phyloP scores from a whole-genome alignment of 2,113 vertebrate species.

The Oreochromis aureus region DNA sequence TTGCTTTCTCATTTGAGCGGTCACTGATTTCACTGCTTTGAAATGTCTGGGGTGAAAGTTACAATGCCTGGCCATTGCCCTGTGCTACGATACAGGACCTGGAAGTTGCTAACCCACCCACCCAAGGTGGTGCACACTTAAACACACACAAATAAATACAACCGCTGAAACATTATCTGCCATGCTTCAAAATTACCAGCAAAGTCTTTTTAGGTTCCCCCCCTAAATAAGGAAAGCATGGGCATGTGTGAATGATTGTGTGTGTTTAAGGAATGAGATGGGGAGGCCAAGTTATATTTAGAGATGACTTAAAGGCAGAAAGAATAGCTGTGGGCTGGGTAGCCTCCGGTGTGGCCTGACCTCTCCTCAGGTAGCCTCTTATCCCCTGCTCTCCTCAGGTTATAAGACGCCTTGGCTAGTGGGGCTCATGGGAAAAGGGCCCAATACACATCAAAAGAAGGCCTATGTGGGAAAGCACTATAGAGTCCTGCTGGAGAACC shows the following conservation, averaged over 20 bases:
- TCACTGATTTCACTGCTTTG: neutral
- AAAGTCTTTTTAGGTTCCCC: conserved; percentile 23
- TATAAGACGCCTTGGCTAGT: conserved; percentile 29
- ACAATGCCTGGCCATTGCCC: conserved; percentile 13
- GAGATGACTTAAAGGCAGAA: conserved; percentile 34
- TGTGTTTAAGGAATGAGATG: neutral
- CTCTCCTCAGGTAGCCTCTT: conserved; percentile 58
- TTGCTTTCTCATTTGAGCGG: neutral
- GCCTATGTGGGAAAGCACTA: conserved; percentile 62
- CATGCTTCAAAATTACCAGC: conserved; percentile 40
- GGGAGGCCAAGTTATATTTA: conserved; percentile 38
- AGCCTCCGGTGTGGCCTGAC: conserved; percentile 47
- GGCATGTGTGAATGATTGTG: conserved; percentile 18
- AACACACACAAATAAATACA: conserved; percentile 33
- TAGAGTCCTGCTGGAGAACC: neutral
- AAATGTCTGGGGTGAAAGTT: conserved; percentile 13
- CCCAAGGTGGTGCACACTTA: neutral
- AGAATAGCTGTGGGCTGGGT: conserved; percentile 21
- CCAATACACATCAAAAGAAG: conserved; percentile 63
- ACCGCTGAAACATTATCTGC: conserved; percentile 28
- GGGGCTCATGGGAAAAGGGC: conserved; percentile 56
- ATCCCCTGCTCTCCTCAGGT: neutral
- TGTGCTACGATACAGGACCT: neutral
- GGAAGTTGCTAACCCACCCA: neutral
- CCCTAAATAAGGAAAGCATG: conserved; percentile 37